Evolutionary conservation across 2,113 vertebrate genomes (phyloP), one percentile per base, ranked within the genome.

Genomic region (Phycodurus eques): DNA sequence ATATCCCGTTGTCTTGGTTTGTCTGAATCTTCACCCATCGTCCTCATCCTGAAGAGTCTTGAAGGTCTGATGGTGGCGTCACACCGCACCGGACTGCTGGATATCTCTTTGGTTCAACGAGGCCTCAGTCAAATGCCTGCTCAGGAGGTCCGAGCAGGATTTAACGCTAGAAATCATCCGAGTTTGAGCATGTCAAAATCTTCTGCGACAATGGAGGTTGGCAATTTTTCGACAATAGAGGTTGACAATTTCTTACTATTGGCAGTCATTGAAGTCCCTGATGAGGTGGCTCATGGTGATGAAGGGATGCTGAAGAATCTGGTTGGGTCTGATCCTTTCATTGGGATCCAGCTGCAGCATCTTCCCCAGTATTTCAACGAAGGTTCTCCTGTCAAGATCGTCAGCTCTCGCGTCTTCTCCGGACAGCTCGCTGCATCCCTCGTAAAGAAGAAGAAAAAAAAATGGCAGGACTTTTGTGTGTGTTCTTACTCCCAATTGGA

Each of bases 271-370:
- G 49, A 69, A 69, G 39, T 42, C 20, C 12, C 47, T 19, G 6
- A 13, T 35, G 1, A 69, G 68, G 53, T 69, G 68, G 35, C 49
- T 69, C 68, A 69, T 57, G 10, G 68, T 69, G 20, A 69, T 54
- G 35, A 69, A 69, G 53, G 68, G 68, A 54, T 69, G 51, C 19
- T 69, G 68, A 15, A 69, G 68, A 39, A 69, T 56, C 39, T 69
- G 49, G 2, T 13, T 33, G 7, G 68, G 68, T 39, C 11, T 57
- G 49, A 69, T 69, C n/a, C 68, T 39, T 7, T 69, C 33, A 2
- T 13, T 8, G 11, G 68, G 68, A 56, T 69, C 68, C 20, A 69
- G 20, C 6, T 69, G 33, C 33, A 69, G 35, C 68, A 69, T 69
- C 51, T 69, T 56, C 35, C 42, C 68, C 35, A 69, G n/a, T 12